Base-by-base conservation (phyloP, 2,113 vertebrate species). In the Bungarus multicinctus region DNA sequence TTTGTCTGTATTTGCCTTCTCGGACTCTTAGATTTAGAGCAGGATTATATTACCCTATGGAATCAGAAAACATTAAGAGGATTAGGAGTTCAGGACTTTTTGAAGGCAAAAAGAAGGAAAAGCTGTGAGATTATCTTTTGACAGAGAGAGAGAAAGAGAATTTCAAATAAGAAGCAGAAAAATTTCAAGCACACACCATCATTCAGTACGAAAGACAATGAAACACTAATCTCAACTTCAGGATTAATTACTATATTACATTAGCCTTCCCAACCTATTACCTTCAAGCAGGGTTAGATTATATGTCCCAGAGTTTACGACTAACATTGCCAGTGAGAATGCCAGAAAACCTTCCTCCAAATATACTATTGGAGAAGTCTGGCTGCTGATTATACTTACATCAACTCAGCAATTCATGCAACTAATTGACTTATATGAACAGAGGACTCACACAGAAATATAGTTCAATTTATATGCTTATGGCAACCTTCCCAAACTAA, bases 81-180 rank as follows among this genome's bases (percentile, higher is more conserved):
- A 98, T 98, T 98, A 98, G 94, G 94, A 95, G 96, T 98, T 97
- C 97, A 97, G 97, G 97, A 97, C 96, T 97, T 96, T 94, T 97
- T 95, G 96, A 95, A 96, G 96, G 97, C 96, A 95, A 95, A 96
- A 94, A 96, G 95, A 52, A 96, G 95, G 94, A 92, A 89, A 95
- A 81, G 60, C 39, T 89, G 89, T 53, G 55, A 96, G 95, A 97
- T 97, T 93, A 96, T 95, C 93, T 93, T 94, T 91, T 95, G 93
- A 93, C 95, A 94, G 92, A 94, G 39, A 94, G 60, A 34, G 58
- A 94, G 96, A 94, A 81, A n/a, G 55, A 94, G 96, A 69, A 90
- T 87, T 94, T 95, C 93, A 96, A 95, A 97, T 34, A 52, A 91
- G 93, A 54, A 85, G 95, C 87, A 39, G 6, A 39, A 64, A 81